Evolutionary conservation across 2,113 vertebrate genomes (phyloP), one percentile per base, ranked within the genome.

Genomic region (Hipposideros armiger): DNA sequence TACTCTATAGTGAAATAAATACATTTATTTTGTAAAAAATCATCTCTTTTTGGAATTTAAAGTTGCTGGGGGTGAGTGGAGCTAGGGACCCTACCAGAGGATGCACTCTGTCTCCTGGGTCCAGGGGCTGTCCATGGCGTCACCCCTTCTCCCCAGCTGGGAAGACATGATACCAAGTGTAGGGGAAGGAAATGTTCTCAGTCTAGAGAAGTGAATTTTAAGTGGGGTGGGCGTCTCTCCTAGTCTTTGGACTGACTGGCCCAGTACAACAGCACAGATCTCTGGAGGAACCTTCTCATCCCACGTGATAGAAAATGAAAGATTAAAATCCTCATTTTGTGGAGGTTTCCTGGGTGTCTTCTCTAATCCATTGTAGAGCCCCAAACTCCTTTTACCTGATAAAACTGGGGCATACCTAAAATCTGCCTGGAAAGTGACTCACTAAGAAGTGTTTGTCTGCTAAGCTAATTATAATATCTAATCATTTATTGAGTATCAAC

Each of bases 1-100:
- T 28, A 19, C 24, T 60, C 40, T 60, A 28, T 28, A 36, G 45
- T 76, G 81, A 73, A 96, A 92, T 92, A 95, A 92, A 87, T 42
- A 36, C 17, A 20, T 74, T 87, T 82, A 32, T 86, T 96, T 97
- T 95, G 36, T 72, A 17, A 30, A 67, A 94, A 77, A 60, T 20
- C 17, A 26, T 45, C 73, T 87, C 54, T 76, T 60, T 66, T 83
- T 80, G 24, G 30, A 64, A 24, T 81, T 56, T 64, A 30, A 72
- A 40, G 11, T 80, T 19, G 4, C 66, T 74, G 17, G 20, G 30
- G 17, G 28, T 2, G 2, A 11, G 30, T 54, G 45, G 67, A 14
- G 4, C 16, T 11, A 28, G 52, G 42, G 62, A 17, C 15, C 40
- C 69, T 60, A 30, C 67, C 74, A 10, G 64, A 67, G 77, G 11